A percentile compares a stretch with the other conserved stretches of the same genome.
Evolutionary conservation across 2,797 vertebrate genomes (phyloP).

Genomic region (Falco columbarius): DNA sequence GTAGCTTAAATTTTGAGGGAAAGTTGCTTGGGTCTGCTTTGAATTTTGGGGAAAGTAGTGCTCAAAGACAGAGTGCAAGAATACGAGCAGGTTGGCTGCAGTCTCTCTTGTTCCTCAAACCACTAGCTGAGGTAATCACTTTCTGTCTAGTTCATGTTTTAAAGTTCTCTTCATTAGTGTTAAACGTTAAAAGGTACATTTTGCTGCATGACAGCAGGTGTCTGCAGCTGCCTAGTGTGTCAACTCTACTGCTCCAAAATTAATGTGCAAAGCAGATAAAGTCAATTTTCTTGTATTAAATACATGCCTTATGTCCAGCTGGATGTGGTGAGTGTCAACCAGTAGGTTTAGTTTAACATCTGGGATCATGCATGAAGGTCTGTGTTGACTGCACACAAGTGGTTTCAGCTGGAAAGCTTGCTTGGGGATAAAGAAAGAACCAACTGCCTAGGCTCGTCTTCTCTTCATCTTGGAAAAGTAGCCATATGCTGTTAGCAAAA

Average conservation of each 20-base stretch:
- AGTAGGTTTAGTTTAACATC: background rate
- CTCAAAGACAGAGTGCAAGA: background rate
- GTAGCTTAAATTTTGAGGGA: background rate
- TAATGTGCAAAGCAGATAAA: background rate
- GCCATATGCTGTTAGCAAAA: accelerated
- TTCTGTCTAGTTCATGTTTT: background rate
- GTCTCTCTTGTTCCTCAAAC: background rate
- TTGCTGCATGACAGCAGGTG: background rate
- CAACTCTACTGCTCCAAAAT: background rate
- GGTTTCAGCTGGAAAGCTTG: background rate
- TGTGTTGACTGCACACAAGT: accelerated
- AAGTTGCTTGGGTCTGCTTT: background rate
- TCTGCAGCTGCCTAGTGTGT: background rate
- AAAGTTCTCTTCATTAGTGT: background rate
- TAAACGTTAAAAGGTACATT: background rate
- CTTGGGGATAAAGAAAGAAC: background rate
- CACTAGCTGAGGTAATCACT: background rate
- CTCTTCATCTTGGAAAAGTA: background rate
- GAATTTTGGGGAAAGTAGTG: background rate
- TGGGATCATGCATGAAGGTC: accelerated
- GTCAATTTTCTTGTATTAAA: background rate
- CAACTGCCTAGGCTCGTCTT: background rate
- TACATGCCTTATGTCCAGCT: accelerated
- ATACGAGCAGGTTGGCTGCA: background rate
- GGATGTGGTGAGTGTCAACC: background rate